A percentile compares a stretch with the other conserved stretches of the same genome.
Evolutionary conservation across 2,113 vertebrate species (phyloP).

Genomic region (Ammodytes dubius): DNA sequence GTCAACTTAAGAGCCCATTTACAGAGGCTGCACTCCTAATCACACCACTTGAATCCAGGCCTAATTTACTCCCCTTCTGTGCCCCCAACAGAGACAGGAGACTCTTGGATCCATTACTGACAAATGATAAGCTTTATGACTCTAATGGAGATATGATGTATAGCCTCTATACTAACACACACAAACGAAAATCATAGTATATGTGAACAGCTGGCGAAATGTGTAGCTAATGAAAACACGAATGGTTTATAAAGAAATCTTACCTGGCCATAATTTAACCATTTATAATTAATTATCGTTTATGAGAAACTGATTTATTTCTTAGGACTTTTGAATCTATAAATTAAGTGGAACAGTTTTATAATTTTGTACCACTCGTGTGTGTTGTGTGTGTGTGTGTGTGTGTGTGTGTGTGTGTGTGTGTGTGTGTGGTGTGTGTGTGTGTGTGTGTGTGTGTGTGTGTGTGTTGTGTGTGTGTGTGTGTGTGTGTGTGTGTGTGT

Average conservation of each 20-base stretch:
- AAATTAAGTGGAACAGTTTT: background rate
- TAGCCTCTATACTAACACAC: background rate
- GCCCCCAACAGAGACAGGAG: slow-evolving; percentile 12
- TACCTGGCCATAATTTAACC: background rate
- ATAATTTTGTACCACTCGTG: too few relatives aligned
- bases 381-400: too few relatives aligned
- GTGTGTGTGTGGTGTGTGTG: too few relatives aligned
- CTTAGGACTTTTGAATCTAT: background rate
- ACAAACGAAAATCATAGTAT: background rate
- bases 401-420: too few relatives aligned
- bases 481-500: too few relatives aligned
- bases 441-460: too few relatives aligned
- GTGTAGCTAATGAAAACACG: background rate
- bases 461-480: too few relatives aligned
- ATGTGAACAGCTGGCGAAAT: background rate
- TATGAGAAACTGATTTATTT: background rate
- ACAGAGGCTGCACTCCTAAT: slow-evolving; percentile 17
- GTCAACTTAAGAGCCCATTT: slow-evolving; percentile 23
- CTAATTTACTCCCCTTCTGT: slow-evolving; percentile 27
- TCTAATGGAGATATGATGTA: background rate
- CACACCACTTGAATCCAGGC: slow-evolving; percentile 10
- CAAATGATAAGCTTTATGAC: slow-evolving; percentile 17
- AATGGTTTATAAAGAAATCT: background rate
- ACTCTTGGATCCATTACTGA: slow-evolving; percentile 21
- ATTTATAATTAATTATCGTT: background rate